phyloP scores from a whole-genome alignment of 1,140 invertebrate species.

The Drosophila mayri region DNA sequence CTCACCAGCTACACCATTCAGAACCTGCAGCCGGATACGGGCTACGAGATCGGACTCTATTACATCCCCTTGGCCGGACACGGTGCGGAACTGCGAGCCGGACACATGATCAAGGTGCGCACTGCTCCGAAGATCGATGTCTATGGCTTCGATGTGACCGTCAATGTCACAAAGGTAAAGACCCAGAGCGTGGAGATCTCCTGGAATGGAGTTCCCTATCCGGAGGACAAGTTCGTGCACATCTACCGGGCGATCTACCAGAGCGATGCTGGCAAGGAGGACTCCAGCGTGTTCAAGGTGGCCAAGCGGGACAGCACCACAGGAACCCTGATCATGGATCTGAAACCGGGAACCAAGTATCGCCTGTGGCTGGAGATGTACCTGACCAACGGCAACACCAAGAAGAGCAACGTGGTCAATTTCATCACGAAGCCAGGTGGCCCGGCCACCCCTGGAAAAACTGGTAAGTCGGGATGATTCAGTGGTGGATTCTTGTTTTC shows the following conservation, averaged over 20 bases:
- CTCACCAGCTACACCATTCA: slow-evolving; percentile 90
- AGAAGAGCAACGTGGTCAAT: slow-evolving; percentile 94
- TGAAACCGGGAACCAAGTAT: slow-evolving; percentile 93
- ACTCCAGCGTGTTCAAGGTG: slow-evolving; percentile 93
- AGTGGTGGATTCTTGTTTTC: neutral
- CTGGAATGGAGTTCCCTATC: slow-evolving; percentile 93
- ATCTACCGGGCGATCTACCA: slow-evolving; percentile 95
- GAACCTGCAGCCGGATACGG: slow-evolving; percentile 89
- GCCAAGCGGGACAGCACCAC: slow-evolving; percentile 92
- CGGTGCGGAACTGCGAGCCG: slow-evolving; percentile 89
- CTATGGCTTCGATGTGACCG: slow-evolving; percentile 92
- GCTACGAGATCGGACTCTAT: slow-evolving; percentile 91
- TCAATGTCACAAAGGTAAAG: slow-evolving; percentile 91
- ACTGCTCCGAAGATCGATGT: slow-evolving; percentile 88
- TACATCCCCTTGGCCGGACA: slow-evolving; percentile 92
- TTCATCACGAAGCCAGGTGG: slow-evolving; percentile 93
- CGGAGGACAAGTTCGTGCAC: slow-evolving; percentile 95
- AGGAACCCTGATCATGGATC: slow-evolving; percentile 88
- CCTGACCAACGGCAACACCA: slow-evolving; percentile 94
- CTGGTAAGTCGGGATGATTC: slow-evolving; percentile 47
- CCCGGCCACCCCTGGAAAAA: slow-evolving; percentile 84
- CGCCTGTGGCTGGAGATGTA: slow-evolving; percentile 94
- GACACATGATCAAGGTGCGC: slow-evolving; percentile 88
- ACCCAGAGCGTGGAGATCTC: slow-evolving; percentile 90
- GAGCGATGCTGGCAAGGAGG: slow-evolving; percentile 90